A percentile compares a stretch with the other conserved stretches of the same genome.
These are phyloP conservation scores for Gadopsis bispinosus DNA, from an alignment of 2,797 vertebrate species.

Conservation along the genomic window DNA sequence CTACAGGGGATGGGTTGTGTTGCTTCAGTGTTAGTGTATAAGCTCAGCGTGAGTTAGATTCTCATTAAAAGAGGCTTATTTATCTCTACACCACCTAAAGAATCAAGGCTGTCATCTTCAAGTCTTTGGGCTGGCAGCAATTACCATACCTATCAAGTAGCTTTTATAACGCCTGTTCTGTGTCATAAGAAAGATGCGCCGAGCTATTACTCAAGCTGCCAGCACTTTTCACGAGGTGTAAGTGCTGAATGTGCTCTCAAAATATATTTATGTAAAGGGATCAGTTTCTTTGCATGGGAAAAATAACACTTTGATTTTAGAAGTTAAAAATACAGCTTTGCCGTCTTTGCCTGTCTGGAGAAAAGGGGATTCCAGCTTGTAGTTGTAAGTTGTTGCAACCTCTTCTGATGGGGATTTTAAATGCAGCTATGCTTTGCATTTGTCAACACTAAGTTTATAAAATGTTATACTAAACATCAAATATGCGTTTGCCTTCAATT, in stretches of 20 bases:
- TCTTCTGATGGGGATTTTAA: slow-evolving; percentile 38
- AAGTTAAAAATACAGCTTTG: slow-evolving; percentile 66
- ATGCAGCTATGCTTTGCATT: slow-evolving; percentile 22
- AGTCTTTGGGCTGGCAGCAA: slow-evolving; percentile 76
- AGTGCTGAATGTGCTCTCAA: slow-evolving; percentile 50
- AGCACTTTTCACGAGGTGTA: slow-evolving; percentile 63
- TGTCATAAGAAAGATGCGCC: slow-evolving; percentile 65
- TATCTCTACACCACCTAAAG: slow-evolving; percentile 75
- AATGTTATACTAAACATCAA: slow-evolving; percentile 11
- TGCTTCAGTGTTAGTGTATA: slow-evolving; percentile 64
- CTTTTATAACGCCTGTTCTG: slow-evolving; percentile 67
- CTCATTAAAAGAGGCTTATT: slow-evolving; percentile 83
- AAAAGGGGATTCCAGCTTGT: slow-evolving; percentile 22
- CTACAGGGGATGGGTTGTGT: slow-evolving; percentile 69
- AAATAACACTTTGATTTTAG: slow-evolving; percentile 39
- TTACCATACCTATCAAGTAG: slow-evolving; percentile 78
- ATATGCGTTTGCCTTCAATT: background rate
- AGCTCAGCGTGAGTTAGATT: slow-evolving; percentile 76
- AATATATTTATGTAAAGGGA: slow-evolving; percentile 63
- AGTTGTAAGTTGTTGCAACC: slow-evolving; percentile 45
- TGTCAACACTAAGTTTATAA: slow-evolving; percentile 21
- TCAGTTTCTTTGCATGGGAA: slow-evolving; percentile 44
- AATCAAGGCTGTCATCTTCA: slow-evolving; percentile 73
- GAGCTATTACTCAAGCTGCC: slow-evolving; percentile 67
- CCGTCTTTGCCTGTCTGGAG: slow-evolving; percentile 22